These are phyloP conservation scores for Brachystomella parvula DNA, from an alignment of 1,140 invertebrate genomes.

Conservation along the genomic window DNA sequence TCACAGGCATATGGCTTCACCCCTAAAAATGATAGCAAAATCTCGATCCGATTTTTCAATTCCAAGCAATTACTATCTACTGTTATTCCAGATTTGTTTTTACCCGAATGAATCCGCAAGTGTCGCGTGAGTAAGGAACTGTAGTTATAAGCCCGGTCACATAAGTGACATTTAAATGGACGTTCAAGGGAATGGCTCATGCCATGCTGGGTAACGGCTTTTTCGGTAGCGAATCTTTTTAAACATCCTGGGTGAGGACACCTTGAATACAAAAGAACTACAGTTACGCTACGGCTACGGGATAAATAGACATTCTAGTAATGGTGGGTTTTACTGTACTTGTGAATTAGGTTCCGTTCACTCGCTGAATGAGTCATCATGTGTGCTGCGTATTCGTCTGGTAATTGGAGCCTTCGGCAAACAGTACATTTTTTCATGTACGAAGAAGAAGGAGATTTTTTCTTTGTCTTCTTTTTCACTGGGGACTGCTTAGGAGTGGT, in stretches of 20 bases:
- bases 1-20: conserved; percentile 34
- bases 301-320: neutral
- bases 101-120: conserved; percentile 31
- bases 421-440: too few species aligned
- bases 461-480: too few species aligned
- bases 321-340: neutral
- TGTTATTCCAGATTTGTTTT: neutral
- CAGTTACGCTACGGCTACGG: neutral
- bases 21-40: conserved; percentile 3
- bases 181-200: conserved; percentile 29
- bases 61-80: neutral
- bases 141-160: conserved; percentile 36
- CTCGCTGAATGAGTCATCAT: too few species aligned
- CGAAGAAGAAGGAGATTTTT: too few species aligned
- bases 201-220: conserved; percentile 26
- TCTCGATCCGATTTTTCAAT: neutral
- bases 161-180: conserved; percentile 30
- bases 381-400: too few species aligned
- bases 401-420: too few species aligned
- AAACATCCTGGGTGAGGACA: neutral
- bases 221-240: neutral
- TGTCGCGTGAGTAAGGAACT: conserved; percentile 33
- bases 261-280: neutral
- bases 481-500: too few species aligned
- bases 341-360: too few species aligned